Percentiles rank a stretch among this genome's conserved stretches.
Conservation (phyloP, 1,140 invertebrate genomes). For the Bombus huntii region DNA sequence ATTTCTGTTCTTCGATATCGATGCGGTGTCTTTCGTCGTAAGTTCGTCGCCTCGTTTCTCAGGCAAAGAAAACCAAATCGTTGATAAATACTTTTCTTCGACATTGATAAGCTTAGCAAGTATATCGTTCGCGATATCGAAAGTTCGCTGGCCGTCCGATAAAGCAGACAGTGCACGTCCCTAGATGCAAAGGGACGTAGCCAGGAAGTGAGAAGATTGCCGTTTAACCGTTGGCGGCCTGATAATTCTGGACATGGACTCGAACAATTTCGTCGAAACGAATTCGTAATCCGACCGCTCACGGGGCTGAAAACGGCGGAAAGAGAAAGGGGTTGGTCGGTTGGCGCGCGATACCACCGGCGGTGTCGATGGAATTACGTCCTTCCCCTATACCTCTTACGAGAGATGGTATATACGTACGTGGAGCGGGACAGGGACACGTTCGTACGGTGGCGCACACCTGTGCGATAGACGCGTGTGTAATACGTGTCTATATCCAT, state of each 20-base stretch:
- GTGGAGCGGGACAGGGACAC: conserved; percentile 13
- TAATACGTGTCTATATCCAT: conserved; percentile 58
- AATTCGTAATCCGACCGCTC: conserved; percentile 63
- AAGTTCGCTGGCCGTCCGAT: not conserved
- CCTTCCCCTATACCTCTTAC: conserved; percentile 53
- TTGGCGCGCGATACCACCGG: conserved; percentile 63
- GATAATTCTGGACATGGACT: conserved; percentile 63
- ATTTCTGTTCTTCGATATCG: too few relatives aligned
- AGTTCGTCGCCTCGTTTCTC: too few relatives aligned
- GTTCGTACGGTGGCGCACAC: not conserved
- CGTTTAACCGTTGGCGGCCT: conserved; percentile 58
- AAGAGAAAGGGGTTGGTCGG: conserved; percentile 30
- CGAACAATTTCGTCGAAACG: conserved; percentile 67
- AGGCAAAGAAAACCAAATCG: not conserved
- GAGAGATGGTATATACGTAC: conserved; percentile 58
- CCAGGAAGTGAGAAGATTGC: conserved; percentile 24
- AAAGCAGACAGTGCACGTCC: not conserved
- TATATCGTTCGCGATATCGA: conserved; percentile 18
- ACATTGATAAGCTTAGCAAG: conserved; percentile 2
- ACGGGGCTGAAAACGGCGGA: not conserved
- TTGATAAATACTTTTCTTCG: conserved; percentile 1
- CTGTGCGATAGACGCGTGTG: not conserved
- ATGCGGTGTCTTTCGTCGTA: too few relatives aligned
- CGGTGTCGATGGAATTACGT: conserved; percentile 69
- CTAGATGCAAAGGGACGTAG: not conserved